A percentile compares a stretch with the other conserved stretches of the same genome.
phyloP scores from a whole-genome alignment of 2,113 vertebrate species.

The Ivindomyrus marchei region DNA sequence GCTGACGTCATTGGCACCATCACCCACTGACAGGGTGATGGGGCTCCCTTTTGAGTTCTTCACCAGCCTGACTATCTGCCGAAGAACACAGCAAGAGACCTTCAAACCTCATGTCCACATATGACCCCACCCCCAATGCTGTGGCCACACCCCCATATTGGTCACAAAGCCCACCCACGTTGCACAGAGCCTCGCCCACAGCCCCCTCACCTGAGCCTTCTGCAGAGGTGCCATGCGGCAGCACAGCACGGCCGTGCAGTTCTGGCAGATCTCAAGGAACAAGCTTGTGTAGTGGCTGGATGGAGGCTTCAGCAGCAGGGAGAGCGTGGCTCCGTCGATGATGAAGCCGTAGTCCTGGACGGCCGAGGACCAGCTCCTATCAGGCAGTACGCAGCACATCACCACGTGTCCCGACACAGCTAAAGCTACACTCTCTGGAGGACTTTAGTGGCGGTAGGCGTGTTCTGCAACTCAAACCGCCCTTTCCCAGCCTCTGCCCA shows the following conservation, averaged over 20 bases:
- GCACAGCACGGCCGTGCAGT: conserved; percentile 87
- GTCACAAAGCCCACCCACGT: background rate
- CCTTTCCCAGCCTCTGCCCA: conserved; percentile 31
- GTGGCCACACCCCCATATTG: background rate
- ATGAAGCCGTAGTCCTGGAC: conserved; percentile 87
- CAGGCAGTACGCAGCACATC: background rate
- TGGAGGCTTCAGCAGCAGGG: conserved; percentile 79
- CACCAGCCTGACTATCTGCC: conserved; percentile 92
- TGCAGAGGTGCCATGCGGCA: conserved; percentile 96
- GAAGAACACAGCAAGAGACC: background rate
- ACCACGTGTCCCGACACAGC: background rate
- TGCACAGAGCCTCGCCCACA: background rate
- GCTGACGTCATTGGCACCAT: conserved; percentile 96
- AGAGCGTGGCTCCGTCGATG: conserved; percentile 84
- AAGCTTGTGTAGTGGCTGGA: conserved; percentile 79
- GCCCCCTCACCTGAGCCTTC: conserved; percentile 84
- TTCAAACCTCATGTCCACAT: background rate
- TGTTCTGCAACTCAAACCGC: background rate
- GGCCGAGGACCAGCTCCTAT: conserved; percentile 72
- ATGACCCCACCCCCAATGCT: background rate
- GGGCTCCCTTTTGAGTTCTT: conserved; percentile 90
- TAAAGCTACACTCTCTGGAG: background rate
- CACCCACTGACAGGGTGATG: conserved; percentile 87
- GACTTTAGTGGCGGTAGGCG: background rate
- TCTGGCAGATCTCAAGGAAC: conserved; percentile 91